Evolutionary conservation across 2,888 invertebrate genomes (phyloP).

Genomic region (Microctonus hyperodae): DNA sequence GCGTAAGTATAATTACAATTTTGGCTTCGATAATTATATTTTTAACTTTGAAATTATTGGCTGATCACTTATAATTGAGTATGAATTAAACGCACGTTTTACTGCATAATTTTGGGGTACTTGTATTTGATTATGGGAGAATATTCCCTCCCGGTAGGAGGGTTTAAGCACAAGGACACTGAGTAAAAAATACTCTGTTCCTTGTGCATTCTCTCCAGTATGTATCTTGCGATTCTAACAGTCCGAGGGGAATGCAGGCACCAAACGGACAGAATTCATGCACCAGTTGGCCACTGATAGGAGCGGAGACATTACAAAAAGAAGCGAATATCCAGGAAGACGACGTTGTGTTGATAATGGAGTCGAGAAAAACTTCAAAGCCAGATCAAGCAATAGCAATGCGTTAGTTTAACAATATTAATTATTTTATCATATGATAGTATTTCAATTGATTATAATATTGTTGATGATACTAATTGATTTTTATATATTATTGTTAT

Average conservation of each 20-base stretch:
- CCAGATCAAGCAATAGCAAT: not conserved
- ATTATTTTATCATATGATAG: too few species aligned
- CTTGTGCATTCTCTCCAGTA: slow-evolving; percentile 55
- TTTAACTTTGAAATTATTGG: not conserved
- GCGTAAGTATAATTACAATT: not conserved
- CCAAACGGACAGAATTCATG: slow-evolving; percentile 44
- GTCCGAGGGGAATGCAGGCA: slow-evolving; percentile 61
- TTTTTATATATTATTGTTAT: too few species aligned
- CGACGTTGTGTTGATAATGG: slow-evolving; percentile 6
- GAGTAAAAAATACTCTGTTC: slow-evolving; percentile 36
- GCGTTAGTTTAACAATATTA: not conserved
- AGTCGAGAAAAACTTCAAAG: not conserved
- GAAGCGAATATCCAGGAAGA: not conserved
- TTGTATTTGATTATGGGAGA: too few species aligned
- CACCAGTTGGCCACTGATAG: slow-evolving; percentile 29
- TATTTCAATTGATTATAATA: too few species aligned
- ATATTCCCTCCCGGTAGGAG: slow-evolving; percentile 40
- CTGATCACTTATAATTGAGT: not conserved
- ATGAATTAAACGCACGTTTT: not conserved
- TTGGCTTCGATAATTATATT: too few species aligned
- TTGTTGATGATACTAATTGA: not conserved
- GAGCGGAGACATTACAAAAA: slow-evolving; percentile 3
- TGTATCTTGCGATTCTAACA: slow-evolving; percentile 61
- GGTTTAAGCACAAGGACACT: slow-evolving; percentile 46
- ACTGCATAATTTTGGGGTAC: not conserved